Evolutionary conservation across 1,140 invertebrate species (phyloP), one percentile per base, ranked within the genome.

Genomic region (Brachionus rotundiformis): DNA sequence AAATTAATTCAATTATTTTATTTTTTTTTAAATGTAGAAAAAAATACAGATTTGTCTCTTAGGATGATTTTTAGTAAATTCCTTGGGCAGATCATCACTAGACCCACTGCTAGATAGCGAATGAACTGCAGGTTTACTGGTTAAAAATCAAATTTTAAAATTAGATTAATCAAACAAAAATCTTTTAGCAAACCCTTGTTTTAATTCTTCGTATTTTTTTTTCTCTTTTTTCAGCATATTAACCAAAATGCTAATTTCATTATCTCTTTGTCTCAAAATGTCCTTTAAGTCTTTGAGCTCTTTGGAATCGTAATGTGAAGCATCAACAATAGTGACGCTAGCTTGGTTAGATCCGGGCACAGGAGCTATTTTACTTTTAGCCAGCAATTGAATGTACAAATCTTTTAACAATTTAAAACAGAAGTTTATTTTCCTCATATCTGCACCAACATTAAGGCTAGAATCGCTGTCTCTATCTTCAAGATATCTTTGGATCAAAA

Each of bases 191-290:
- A 29, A 77, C 75, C 76, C 76, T 19, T 81, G 41, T 8, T 10
- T 11, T 5, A 13, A 8, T 7, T 73, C 68, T 11, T 25, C 36
- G 13, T 11, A 19, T 65, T 71, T 82, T 81, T 87, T 85, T 82
- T 87, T 87, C 82, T 88, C 87, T 83, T 87, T 87, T 83, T 88
- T 88, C 39, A 88, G 82, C 87, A 88, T 88, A 73, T 85, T 85
- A 8, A 88, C 87, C 8, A 88, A 83, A 82, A 88, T 88, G 87
- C 85, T 88, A 79, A 88, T 88, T 85, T 88, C 87, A 84, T 87
- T 88, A 81, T 88, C 87, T 84, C 87, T 84, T 83, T 88, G 87
- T 61, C 84, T 77, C 23, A 88, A 81, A 5, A 87, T 84, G 27
- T 86, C 85, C 82, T 87, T 87, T 3, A 88, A 83, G 83, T 84